A percentile compares a stretch with the other conserved stretches of the same genome.
phyloP scores from a whole-genome alignment of 2,888 invertebrate species.

The Brachynemurus nebulosus region DNA sequence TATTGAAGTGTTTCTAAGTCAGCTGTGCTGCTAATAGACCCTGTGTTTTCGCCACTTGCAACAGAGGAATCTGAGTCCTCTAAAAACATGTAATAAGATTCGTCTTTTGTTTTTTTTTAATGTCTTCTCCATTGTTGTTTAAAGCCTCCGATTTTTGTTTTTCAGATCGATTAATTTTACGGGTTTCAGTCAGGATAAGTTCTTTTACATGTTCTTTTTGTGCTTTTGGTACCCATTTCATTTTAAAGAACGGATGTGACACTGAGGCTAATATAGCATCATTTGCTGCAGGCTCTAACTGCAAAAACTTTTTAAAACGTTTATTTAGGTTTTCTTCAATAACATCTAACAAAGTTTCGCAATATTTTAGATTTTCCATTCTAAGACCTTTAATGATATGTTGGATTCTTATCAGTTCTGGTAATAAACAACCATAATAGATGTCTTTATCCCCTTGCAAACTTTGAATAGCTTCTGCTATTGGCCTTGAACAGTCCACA shows the following conservation, averaged over 20 bases:
- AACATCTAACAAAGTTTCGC: conserved; percentile 6
- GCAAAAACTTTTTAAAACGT: conserved; percentile 7
- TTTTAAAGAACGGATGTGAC: conserved; percentile 9
- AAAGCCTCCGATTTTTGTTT: conserved; percentile 4
- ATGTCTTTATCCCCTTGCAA: conserved; percentile 11
- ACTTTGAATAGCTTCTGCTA: conserved; percentile 4
- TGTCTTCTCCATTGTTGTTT: neutral
- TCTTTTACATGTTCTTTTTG: conserved; percentile 8
- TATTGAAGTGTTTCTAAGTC: conserved; percentile 12
- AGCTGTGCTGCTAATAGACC: conserved; percentile 2
- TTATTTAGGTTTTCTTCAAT: conserved; percentile 9
- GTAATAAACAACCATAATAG: conserved; percentile 11
- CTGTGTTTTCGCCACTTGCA: conserved; percentile 1
- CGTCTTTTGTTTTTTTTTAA: neutral
- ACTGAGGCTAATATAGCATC: conserved; percentile 9
- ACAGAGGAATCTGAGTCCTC: conserved; percentile 4
- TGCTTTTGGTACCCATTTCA: conserved; percentile 12
- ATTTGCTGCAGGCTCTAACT: conserved; percentile 7
- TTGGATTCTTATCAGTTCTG: conserved; percentile 11
- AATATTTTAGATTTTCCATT: conserved; percentile 10
- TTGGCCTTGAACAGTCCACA: conserved; percentile 6
- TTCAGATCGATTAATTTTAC: conserved; percentile 8
- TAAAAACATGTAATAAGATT: neutral
- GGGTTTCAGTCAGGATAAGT: too few species aligned
- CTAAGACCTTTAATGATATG: conserved; percentile 6